Evolutionary conservation across 1,140 invertebrate genomes (phyloP).

Genomic region (Lysiphlebus fabarum): DNA sequence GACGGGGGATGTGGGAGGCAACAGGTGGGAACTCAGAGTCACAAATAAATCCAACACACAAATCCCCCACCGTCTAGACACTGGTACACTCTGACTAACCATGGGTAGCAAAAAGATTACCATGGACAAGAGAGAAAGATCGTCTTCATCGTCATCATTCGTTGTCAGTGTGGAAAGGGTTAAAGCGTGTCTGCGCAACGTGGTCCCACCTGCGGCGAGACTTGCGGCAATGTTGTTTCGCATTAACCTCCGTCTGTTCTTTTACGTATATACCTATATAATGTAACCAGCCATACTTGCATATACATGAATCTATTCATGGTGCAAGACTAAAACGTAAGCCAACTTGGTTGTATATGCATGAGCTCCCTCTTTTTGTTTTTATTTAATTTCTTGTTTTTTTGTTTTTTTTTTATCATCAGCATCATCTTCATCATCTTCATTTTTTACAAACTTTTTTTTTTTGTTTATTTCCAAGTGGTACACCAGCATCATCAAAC

Average conservation of each 20-base stretch:
- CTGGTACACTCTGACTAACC: slow-evolving; percentile 39
- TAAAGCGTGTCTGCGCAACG: slow-evolving; percentile 10
- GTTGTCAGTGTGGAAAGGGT: slow-evolving; percentile 8
- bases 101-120: slow-evolving; percentile 24
- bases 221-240: slow-evolving; percentile 5
- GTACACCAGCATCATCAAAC: too few relatives aligned
- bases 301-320: too few relatives aligned
- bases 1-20: slow-evolving; percentile 40
- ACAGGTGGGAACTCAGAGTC: slow-evolving; percentile 48
- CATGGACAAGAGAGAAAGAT: slow-evolving; percentile 8
- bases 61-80: slow-evolving; percentile 44
- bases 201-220: slow-evolving; percentile 12
- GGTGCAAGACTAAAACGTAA: too few relatives aligned
- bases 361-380: too few relatives aligned
- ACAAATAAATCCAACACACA: slow-evolving; percentile 50
- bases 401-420: too few relatives aligned
- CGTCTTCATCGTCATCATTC: not conserved
- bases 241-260: slow-evolving; percentile 21
- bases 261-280: not conserved
- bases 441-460: too few relatives aligned
- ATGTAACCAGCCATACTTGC: not conserved
- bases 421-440: too few relatives aligned
- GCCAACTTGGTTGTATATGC: too few relatives aligned
- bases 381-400: too few relatives aligned
- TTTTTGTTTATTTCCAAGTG: too few relatives aligned